Percentiles rank a stretch among this genome's conserved stretches.
phyloP scores from a whole-genome alignment of 2,888 invertebrate species.

The Euphydryas editha region DNA sequence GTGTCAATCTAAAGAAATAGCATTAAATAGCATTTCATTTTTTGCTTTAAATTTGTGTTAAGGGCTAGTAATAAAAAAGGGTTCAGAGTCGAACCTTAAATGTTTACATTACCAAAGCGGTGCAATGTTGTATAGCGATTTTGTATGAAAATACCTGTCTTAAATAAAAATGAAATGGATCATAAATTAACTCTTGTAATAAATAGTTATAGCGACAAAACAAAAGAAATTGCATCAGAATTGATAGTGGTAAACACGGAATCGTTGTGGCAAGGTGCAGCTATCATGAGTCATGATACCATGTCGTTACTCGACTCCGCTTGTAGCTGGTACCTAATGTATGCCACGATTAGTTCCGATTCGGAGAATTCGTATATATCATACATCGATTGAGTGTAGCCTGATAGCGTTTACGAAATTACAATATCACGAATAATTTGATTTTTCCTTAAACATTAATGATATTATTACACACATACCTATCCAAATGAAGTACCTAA shows the following conservation, averaged over 20 bases:
- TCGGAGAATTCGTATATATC: conserved; percentile 8
- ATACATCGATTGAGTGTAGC: background rate
- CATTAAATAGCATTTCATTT: too few species aligned
- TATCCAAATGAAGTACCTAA: too few species aligned
- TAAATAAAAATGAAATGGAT: conserved; percentile 18
- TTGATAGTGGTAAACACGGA: conserved; percentile 28
- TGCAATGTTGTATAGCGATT: background rate
- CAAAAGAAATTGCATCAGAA: conserved; percentile 29
- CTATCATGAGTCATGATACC: conserved; percentile 30
- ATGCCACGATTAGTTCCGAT: conserved; percentile 17
- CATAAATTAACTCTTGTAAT: conserved; percentile 18
- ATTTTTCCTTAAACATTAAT: background rate
- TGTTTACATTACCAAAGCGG: too few species aligned
- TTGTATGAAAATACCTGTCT: background rate
- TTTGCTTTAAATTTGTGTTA: too few species aligned
- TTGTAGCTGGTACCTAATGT: conserved; percentile 7
- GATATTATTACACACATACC: too few species aligned
- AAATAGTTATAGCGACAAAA: conserved; percentile 22
- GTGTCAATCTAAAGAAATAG: too few species aligned
- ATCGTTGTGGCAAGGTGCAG: conserved; percentile 33
- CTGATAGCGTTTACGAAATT: background rate
- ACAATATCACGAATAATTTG: background rate
- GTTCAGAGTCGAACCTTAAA: too few species aligned
- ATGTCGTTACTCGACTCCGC: conserved; percentile 20
- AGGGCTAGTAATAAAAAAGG: too few species aligned